These are phyloP conservation scores for Phyllostomus discolor DNA, from an alignment of 2,113 vertebrate species.

Conservation along the genomic window DNA sequence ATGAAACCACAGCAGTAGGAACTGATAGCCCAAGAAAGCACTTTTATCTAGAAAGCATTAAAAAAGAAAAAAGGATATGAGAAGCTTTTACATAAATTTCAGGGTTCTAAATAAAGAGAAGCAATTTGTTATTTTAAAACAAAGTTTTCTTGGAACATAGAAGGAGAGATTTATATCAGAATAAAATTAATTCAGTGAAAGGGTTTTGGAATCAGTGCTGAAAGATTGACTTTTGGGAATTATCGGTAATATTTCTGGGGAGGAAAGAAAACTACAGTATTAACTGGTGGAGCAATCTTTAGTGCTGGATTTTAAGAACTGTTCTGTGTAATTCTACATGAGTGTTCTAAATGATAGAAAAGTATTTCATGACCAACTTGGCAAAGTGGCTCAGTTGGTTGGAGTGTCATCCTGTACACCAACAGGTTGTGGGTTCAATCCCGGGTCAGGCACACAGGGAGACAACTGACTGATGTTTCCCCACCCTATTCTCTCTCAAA, in stretches of 20 bases:
- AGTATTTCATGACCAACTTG: not conserved
- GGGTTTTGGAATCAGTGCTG: not conserved
- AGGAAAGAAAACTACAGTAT: not conserved
- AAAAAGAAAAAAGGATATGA: not conserved
- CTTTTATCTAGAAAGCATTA: not conserved
- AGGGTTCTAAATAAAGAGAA: conserved; percentile 29
- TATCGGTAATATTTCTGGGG: not conserved
- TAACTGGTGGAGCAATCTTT: not conserved
- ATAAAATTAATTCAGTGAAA: not conserved
- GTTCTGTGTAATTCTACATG: not conserved
- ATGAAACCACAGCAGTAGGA: not conserved
- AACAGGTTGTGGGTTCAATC: no score
- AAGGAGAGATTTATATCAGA: not conserved
- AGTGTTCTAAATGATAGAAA: not conserved
- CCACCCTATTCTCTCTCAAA: no score
- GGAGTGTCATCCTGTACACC: no score
- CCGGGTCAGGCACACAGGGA: no score
- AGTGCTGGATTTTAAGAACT: not conserved
- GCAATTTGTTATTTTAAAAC: conserved; percentile 18
- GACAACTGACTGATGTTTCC: no score
- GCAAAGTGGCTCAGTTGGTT: no score
- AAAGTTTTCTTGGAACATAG: not conserved
- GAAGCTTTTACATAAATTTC: conserved; percentile 1
- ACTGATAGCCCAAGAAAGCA: not conserved
- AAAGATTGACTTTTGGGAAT: not conserved